Evolutionary conservation across 2,113 vertebrate species (phyloP).

Genomic region (Tricholaema leucomelas): DNA sequence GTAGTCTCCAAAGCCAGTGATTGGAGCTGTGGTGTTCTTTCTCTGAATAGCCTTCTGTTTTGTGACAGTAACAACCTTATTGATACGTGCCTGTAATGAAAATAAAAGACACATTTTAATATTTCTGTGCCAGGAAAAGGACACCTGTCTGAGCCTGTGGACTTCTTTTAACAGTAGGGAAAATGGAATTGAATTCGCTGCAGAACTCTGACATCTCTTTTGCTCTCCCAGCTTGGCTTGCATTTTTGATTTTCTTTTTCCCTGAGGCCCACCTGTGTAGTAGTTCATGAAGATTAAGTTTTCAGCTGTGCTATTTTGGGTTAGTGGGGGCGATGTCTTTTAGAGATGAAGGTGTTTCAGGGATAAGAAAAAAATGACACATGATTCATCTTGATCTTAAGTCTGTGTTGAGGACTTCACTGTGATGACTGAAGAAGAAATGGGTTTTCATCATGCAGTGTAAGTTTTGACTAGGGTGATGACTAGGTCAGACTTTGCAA

Average conservation of each 20-base stretch:
- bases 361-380: background rate
- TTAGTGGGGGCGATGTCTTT: accelerated
- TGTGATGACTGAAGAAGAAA: background rate
- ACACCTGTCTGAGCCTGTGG: background rate
- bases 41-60: background rate
- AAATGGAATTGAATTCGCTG: background rate
- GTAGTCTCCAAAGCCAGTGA: background rate
- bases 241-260: background rate
- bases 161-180: background rate
- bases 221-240: background rate
- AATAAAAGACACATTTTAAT: background rate
- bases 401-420: background rate
- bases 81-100: background rate
- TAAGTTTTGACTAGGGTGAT: background rate
- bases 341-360: background rate
- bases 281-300: background rate
- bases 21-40: background rate
- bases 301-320: background rate
- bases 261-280: background rate
- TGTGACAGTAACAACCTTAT: background rate
- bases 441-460: background rate
- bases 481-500: background rate
- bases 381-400: background rate
- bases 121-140: background rate
- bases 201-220: background rate